Base-by-base conservation (phyloP, 2,888 invertebrate genomes). In the Gastrophysa polygoni region DNA sequence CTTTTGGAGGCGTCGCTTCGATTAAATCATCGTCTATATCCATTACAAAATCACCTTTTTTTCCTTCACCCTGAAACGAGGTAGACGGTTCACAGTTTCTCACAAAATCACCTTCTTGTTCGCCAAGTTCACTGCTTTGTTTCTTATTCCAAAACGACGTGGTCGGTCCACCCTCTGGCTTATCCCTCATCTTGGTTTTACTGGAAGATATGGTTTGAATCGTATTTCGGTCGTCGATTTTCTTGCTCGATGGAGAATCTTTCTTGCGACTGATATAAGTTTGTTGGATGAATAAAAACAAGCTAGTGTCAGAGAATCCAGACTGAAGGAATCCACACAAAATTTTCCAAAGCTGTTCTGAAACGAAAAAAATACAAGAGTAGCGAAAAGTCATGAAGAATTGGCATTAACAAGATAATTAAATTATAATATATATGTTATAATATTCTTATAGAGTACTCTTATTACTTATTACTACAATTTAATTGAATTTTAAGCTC, bases 291-390 rank as follows among this genome's bases (percentile, higher is more conserved):
- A 81, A 88, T 0, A 81, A 74, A 68, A 84, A 85, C 1, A 88
- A 73, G 28, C 83, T 78, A 4, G 78, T 72, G 17, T 77, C 76
- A 2, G 77, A 70, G 4, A 83, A 71, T 5, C 83, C 80, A 0
- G 81, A 76, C 4, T 77, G 74, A 29, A 76, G 77, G 76, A 85
- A 87, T 48, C 82, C 78, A 18, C 84, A 76, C 67, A 90, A 76
- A 66, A 86, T 82, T 10, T 82, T 79, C 85, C 88, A 90, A 6
- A 88, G 75, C 68, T 86, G 82, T 38, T 83, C 87, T 88, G 77
- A 55, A 32, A 83, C 18, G 21, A 59, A 32, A 21, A 28, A 44
- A 51, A n/a, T n/a, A n/a, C n/a, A n/a, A n/a, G n/a, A n/a, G n/a
- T n/a, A n/a, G n/a, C n/a, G n/a, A n/a, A n/a, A n/a, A n/a, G n/a